phyloP scores from a whole-genome alignment of 1,140 invertebrate species.

The Musca domestica region DNA sequence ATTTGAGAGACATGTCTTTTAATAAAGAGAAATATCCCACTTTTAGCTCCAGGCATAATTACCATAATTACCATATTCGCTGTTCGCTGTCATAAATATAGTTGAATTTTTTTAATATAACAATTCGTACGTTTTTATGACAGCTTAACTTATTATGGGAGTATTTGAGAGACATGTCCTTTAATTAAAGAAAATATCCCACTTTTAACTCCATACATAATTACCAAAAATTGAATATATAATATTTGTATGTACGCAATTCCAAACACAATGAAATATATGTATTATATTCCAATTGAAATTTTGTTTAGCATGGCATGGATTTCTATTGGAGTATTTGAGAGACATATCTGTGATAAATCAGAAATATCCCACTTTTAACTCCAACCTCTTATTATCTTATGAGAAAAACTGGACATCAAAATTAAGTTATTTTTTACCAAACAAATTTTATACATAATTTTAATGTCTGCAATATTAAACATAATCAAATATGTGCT shows the following conservation, averaged over 20 bases:
- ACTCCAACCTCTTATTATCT: background rate
- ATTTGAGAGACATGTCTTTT: slow-evolving; percentile 36
- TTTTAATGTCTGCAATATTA: too few species aligned
- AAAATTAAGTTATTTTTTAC: too few species aligned
- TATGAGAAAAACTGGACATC: too few species aligned
- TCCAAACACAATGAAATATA: background rate
- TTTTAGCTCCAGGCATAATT: slow-evolving; percentile 31
- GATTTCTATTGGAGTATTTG: slow-evolving; percentile 32
- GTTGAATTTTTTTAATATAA: too few species aligned
- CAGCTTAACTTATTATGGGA: slow-evolving; percentile 38
- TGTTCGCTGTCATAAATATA: too few species aligned
- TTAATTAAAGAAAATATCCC: slow-evolving; percentile 26
- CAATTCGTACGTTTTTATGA: too few species aligned
- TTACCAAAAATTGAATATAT: too few species aligned
- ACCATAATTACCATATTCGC: too few species aligned
- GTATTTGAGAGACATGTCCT: slow-evolving; percentile 34
- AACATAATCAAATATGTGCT: too few species aligned
- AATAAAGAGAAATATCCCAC: slow-evolving; percentile 32
- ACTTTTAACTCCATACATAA: slow-evolving; percentile 33
- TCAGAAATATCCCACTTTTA: slow-evolving; percentile 26
- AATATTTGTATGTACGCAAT: too few species aligned
- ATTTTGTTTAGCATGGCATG: slow-evolving; percentile 28
- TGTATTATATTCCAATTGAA: slow-evolving; percentile 30
- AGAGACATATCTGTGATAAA: slow-evolving; percentile 27
- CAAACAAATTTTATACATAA: too few species aligned